Base-by-base conservation (phyloP, 2,888 invertebrate species). In the Lithophane socia region DNA sequence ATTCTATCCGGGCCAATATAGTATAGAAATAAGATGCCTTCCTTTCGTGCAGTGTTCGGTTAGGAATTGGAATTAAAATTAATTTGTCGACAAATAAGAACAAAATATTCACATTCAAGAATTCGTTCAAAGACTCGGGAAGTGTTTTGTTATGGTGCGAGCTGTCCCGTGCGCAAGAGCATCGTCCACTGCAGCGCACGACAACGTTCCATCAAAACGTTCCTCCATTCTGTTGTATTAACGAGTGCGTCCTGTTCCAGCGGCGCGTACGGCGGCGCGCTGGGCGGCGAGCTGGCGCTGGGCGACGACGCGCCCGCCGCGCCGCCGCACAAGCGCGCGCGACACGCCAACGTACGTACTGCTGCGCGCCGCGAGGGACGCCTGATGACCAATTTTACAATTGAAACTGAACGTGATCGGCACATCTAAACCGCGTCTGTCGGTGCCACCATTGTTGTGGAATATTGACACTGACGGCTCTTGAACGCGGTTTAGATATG, bases 261-360 rank as follows among this genome's bases (percentile, higher is more conserved):
- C 84, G 92, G 94, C 77, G 89, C 90, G 21, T 94, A 93, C 92
- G 91, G 92, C 82, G 90, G 90, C 78, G 87, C 92, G 73, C 77
- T 74, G 75, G 92, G 92, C 84, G 37, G 37, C 37, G 37, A 37
- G 37, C 37, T 37, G 37, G 88, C 93, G 74, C 90, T 92, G 80
- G 94, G 92, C 79, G 94, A 94, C 58, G 80, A 83, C 76, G 91
- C 90, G 85, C 93, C 44, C 16, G 44, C 42, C 16, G 21, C 77
- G 69, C 93, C 94, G 88, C 93, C 94, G 82, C 88, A 88, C 92
- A 95, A 95, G 92, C 94, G 95, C 0, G 44, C 87, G 87, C 56
- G 92, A 89, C 88, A 94, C 93, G 73, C 92, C 89, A 93, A 94
- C 86, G 95, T 95, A 71, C 78, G 94, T 90, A 80, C 44, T 3